phyloP scores from a whole-genome alignment of 2,113 vertebrate species.

The Emydocephalus ijimae region DNA sequence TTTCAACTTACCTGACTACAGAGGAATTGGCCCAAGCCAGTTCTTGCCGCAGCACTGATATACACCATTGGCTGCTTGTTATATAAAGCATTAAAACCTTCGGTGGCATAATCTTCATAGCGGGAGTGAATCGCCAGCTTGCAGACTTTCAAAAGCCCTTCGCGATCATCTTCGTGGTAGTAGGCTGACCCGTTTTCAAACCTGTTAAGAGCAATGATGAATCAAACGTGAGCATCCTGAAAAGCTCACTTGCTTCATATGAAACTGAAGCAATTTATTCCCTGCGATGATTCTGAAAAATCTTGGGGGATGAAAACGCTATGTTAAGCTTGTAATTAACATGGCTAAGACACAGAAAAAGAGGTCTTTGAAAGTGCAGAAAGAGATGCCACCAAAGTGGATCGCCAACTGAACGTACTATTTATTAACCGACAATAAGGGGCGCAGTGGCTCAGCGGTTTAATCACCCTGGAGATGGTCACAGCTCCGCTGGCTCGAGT shows the following conservation, averaged over 20 bases:
- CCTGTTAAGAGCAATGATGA: constrained; percentile 64
- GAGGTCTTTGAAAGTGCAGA: not conserved
- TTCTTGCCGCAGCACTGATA: constrained; percentile 86
- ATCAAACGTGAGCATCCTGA: not conserved
- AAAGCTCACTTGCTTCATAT: not conserved
- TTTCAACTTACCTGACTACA: constrained; percentile 84
- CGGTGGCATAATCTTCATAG: constrained; percentile 87
- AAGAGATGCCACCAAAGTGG: not conserved
- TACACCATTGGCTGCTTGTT: constrained; percentile 87
- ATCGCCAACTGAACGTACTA: not conserved
- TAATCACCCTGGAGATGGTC: not conserved
- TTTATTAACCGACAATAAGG: not conserved
- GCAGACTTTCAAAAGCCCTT: constrained; percentile 89
- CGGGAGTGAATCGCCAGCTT: constrained; percentile 86
- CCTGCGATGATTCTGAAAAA: not conserved
- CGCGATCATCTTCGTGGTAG: constrained; percentile 93
- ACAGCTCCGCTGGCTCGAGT: not conserved
- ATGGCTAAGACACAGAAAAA: not conserved
- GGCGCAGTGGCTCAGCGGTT: not conserved
- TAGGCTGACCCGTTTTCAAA: constrained; percentile 95
- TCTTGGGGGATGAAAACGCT: not conserved
- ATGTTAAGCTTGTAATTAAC: not conserved
- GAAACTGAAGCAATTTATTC: not conserved
- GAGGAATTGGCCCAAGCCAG: constrained; percentile 89
- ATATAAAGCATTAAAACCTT: constrained; percentile 82